Evolutionary conservation across 2,113 vertebrate genomes (phyloP).

Genomic region (Rhinopomastus cyanomelas): DNA sequence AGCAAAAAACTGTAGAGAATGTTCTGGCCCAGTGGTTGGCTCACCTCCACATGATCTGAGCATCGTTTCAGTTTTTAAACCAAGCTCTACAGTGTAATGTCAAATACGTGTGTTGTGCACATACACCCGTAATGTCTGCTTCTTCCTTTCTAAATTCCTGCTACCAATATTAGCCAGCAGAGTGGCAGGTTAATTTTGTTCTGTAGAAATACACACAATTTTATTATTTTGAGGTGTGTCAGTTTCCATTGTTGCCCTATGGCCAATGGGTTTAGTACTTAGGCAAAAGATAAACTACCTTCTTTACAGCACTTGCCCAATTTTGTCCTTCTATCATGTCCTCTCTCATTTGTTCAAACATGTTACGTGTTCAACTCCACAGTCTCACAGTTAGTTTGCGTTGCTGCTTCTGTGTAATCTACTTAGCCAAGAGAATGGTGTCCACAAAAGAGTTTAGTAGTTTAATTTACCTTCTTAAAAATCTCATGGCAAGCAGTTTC

Average conservation of each 20-base stretch:
- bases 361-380: neutral
- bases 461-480: neutral
- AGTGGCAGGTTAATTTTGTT: neutral
- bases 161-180: neutral
- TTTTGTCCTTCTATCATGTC: neutral
- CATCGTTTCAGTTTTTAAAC: neutral
- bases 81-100: neutral
- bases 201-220: neutral
- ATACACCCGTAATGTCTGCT: accelerated
- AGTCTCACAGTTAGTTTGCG: no score
- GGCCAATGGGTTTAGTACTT: neutral
- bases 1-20: neutral
- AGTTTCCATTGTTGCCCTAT: neutral
- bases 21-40: neutral
- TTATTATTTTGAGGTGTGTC: neutral
- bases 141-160: neutral
- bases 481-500: neutral
- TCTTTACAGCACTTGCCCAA: neutral
- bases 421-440: accelerated
- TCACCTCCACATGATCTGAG: neutral
- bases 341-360: neutral
- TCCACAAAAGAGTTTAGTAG: neutral
- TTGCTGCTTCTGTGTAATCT: no score
- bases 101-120: neutral
- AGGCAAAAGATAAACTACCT: neutral